Base-by-base conservation (phyloP, 2,797 vertebrate genomes). In the Diplodus sargus region DNA sequence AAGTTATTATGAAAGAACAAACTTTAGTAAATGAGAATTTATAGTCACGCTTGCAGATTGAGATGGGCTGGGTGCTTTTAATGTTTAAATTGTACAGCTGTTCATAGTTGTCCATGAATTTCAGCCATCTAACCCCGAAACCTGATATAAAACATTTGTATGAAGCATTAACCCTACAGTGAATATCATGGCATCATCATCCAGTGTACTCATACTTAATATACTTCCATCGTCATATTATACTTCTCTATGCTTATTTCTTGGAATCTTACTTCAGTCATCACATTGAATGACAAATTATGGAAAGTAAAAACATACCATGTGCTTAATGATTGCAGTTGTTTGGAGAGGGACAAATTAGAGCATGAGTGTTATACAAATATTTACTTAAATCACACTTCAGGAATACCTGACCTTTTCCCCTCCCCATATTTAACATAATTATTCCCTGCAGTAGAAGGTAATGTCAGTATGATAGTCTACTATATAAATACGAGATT, bases 181-280 rank as follows among this genome's bases (percentile, higher is more conserved):
- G 1, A 25, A 39, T 70, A 51, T 23, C 11, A 22, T 2, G 14
- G 13, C 16, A 57, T 47, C 60, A 47, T 9, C 56, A 20, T 30
- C n/a, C 20, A 18, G 11, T n/a, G 14, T 64, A 28, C 30, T 65
- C 15, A 30, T 53, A 18, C 61, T 52, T 67, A 72, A 67, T 28
- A 2, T 14, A 20, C 12, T 12, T 23, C 14, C 5, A 22, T 63
- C 15, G 4, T 45, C n/a, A 54, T 60, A 8, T 58, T 45, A 25
- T 58, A 18, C 4, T 11, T 12, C 2, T 45, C 22, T 67, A 11
- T 54, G 53, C 48, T 51, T 52, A n/a, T n/a, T 53, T 53, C 23
- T 22, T 53, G 6, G 12, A 5, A 54, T 54, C 49, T 23, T 9
- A 56, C 20, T 28, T 23, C 7, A 54, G 13, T 22, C 28, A 22